These are phyloP conservation scores for Ophion costatus DNA, from an alignment of 2,888 invertebrate species.

Conservation along the genomic window DNA sequence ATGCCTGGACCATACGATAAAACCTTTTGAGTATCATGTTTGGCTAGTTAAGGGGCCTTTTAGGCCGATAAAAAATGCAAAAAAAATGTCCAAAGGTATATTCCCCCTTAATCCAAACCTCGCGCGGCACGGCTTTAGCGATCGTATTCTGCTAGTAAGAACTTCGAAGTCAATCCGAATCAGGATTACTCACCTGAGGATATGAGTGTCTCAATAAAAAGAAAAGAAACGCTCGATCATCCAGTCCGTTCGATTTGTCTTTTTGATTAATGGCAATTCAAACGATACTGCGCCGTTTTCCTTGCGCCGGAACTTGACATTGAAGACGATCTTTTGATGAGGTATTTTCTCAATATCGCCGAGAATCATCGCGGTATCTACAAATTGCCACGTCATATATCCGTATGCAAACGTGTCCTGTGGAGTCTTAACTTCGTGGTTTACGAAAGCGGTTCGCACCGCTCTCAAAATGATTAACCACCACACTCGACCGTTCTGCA, in stretches of 20 bases:
- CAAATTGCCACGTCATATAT: neutral
- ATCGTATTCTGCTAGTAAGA: no score
- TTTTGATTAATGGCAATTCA: neutral
- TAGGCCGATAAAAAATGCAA: no score
- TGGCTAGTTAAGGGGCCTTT: no score
- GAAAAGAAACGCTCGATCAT: neutral
- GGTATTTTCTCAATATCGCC: constrained; percentile 22
- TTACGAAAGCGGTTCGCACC: constrained; percentile 63
- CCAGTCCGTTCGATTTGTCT: neutral
- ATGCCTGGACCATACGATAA: no score
- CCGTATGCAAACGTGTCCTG: constrained; percentile 47
- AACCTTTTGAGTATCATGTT: no score
- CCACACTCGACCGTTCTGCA: constrained; percentile 18
- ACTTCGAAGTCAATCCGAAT: no score
- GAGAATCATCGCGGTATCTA: neutral
- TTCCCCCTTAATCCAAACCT: no score
- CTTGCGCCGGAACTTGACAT: neutral
- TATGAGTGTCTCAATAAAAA: neutral
- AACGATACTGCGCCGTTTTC: neutral
- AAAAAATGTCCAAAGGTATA: no score
- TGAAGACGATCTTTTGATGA: constrained; percentile 26
- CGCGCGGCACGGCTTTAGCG: no score
- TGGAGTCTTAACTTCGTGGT: constrained; percentile 26
- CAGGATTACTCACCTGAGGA: neutral
- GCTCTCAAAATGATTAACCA: constrained; percentile 55